Evolutionary conservation across 2,888 invertebrate species (phyloP), one percentile per base, ranked within the genome.

Genomic region (Heliconius hortense): DNA sequence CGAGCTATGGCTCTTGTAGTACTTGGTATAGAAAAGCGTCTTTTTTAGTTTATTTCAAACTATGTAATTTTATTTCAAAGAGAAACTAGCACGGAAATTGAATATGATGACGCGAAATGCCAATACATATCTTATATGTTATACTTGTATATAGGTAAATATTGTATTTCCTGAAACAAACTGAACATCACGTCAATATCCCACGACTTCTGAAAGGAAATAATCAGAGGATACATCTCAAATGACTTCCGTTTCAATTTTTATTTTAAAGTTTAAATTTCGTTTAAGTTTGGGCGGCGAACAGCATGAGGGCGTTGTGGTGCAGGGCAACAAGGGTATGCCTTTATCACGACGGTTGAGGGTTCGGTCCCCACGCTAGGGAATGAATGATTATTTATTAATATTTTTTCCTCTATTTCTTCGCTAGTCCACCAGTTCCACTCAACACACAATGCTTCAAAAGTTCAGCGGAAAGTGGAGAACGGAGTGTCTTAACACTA

Each of bases 71-170:
- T 11, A 63, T 63, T 21, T 64, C 11, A n/a, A 11, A 64, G 31
- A 64, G 63, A 21, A 64, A 64, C n/a, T 64, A 35, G 63, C 11
- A 64, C 63, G 63, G 35, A 64, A 35, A 35, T 35, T 2, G 24
- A 48, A 43, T 28, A 5, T 48, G 21, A 68, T 1, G 60, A 15
- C 60, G 26, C 26, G 26, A 24, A 15, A 26, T 26, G 24, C 5
- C 59, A 56, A 56, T 56, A 56, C 56, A 26, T 18, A 60, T 2
- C 18, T 26, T 26, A 60, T 15, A 26, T 35, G 35, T 10, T 35
- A 35, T 15, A 26, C 26, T 28, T 15, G 26, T 28, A 60, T 60
- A 15, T 24, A 13, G 59, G 59, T 24, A 24, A 59, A 60, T 26
- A 26, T 60, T 60, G 26, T 24, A 24, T 24, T 24, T 59, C 59